Percentiles rank a stretch among this genome's conserved stretches.
These are phyloP conservation scores for Sebastes minor DNA, from an alignment of 2,797 vertebrate genomes.

Conservation along the genomic window DNA sequence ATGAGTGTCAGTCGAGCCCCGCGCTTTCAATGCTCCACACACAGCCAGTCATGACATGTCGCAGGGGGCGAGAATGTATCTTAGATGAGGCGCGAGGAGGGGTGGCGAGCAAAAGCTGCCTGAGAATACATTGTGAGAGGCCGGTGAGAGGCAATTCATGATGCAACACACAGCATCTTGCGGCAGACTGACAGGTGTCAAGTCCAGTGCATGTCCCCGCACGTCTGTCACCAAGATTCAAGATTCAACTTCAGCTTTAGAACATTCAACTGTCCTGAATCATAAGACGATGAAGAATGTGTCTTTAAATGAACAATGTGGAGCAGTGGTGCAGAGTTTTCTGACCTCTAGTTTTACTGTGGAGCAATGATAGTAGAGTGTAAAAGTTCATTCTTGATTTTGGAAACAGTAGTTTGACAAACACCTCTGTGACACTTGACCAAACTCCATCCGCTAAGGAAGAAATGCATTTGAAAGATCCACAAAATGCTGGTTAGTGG, in stretches of 20 bases:
- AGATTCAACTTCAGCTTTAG: not conserved
- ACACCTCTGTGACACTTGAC: not conserved
- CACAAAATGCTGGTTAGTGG: not conserved
- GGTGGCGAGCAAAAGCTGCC: slow-evolving; percentile 11
- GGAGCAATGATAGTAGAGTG: not conserved
- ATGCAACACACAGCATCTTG: slow-evolving; percentile 7
- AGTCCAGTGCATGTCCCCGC: slow-evolving; percentile 10
- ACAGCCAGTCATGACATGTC: slow-evolving; percentile 42
- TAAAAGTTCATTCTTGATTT: not conserved
- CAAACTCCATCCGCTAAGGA: not conserved
- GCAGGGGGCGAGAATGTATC: slow-evolving; percentile 44
- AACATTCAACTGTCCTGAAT: not conserved
- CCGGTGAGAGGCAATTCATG: not conserved
- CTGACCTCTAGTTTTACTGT: not conserved
- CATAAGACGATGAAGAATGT: not conserved
- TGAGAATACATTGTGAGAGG: slow-evolving; percentile 24
- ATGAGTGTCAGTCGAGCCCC: slow-evolving; percentile 35
- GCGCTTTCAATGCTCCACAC: slow-evolving; percentile 53
- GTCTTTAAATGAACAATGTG: not conserved
- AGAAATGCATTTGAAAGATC: not conserved
- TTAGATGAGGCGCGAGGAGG: not conserved
- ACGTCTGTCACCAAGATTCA: not conserved
- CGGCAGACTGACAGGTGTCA: slow-evolving; percentile 50
- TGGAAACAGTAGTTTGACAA: not conserved
- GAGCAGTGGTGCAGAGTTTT: not conserved